Base-by-base conservation (phyloP, 2,888 invertebrate genomes). In the Drosophila multiciliata region DNA sequence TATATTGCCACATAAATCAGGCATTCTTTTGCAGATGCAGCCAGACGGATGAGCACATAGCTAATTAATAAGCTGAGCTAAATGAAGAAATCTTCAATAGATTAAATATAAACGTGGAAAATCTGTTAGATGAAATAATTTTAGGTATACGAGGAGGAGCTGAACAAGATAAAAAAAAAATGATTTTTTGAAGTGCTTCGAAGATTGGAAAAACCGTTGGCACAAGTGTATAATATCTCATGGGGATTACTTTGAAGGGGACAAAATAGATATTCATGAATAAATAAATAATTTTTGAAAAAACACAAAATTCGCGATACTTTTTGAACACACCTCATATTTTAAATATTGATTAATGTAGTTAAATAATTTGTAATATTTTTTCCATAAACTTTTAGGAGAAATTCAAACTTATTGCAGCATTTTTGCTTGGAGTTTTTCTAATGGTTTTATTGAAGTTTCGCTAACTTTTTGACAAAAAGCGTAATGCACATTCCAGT, bases 1-100 rank as follows among this genome's bases (percentile, higher is more conserved):
- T 23, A n/a, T 48, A 38, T 49, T 57, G 6, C 17, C 29, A 40
- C 48, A 64, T 79, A 79, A 82, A 82, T 78, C 79, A 32, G 35
- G 40, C 49, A 29, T n/a, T 32, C 20, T 23, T 54, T 17, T 3
- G 7, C 29, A n/a, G 12, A 6, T 23, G 35, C 11, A 53, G 63
- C 12, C 32, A 45, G 35, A 11, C 26, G 66, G 20, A 33, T 12
- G 11, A 23, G 54, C 33, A 60, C 17, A 54, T 54, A 8, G n/a
- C 4, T 40, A 60, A 69, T 70, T 69, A 69, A 60, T 60, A 40
- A 33, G 36, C n/a, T 11, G 38, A 5, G 11, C 20, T 42, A 20
- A 45, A 4, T 32, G 5, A 8, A 20, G 11, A 26, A 63, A n/a
- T 33, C 15, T 49, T 32, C 5, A 40, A 52, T 17, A 5, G 40